Base-by-base conservation (phyloP, 2,888 invertebrate species). In the Dromius quadrimaculatus region DNA sequence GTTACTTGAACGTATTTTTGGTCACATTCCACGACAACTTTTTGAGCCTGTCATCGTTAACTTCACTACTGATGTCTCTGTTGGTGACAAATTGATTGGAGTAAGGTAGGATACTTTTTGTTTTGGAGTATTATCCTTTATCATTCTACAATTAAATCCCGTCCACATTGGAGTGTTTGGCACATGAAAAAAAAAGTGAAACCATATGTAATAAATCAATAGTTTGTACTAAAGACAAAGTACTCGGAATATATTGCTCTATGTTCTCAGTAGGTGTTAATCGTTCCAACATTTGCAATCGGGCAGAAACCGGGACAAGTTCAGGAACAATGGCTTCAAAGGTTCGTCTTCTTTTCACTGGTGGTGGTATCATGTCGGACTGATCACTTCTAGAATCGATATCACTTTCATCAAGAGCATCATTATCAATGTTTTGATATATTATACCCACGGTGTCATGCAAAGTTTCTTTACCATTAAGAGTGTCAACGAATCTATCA, bases 71-170 rank as follows among this genome's bases (percentile, higher is more conserved):
- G 3, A 28, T 76, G 57, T 73, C 71, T 75, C n/a, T 3, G 41
- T 41, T 6, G 41, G 41, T 41, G 41, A 41, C 4, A 4, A 3
- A 41, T 41, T 41, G 4, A 76, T 75, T 6, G 75, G 72, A 17
- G 74, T 72, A 2, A 75, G 45, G 50, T 76, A 76, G 1, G 73
- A 65, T 20, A 76, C 66, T 70, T 75, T 74, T 63, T 76, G 75
- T n/a, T n/a, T n/a, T n/a, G n/a, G n/a, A n/a, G n/a, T n/a, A n/a
- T n/a, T n/a, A n/a, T n/a, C n/a, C n/a, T n/a, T n/a, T n/a, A n/a
- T n/a, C n/a, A n/a, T n/a, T n/a, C n/a, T n/a, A n/a, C n/a, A n/a
- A n/a, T n/a, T n/a, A n/a, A n/a, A n/a, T n/a, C n/a, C n/a, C n/a
- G n/a, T n/a, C n/a, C n/a, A n/a, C n/a, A n/a, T n/a, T n/a, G n/a